Base-by-base conservation (phyloP, 2,888 invertebrate species). In the Malthinus flaveolus region DNA sequence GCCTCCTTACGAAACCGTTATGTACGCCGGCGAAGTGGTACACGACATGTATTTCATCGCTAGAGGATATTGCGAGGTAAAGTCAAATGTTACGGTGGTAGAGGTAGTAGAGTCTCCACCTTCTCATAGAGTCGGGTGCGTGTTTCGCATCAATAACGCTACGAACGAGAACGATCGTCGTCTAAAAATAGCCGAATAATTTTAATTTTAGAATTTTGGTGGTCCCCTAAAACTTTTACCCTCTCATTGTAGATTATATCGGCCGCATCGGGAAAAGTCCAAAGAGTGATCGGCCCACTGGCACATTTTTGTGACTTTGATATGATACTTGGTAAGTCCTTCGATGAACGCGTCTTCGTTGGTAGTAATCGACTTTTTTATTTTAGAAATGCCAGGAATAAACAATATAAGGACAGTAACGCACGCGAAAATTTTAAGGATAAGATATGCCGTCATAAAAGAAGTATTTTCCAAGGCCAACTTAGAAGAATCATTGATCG, bases 11-110 rank as follows among this genome's bases (percentile, higher is more conserved):
- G 70, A 70, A 55, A 66, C 62, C 34, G 63, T 70, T 7, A 60
- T 57, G 6, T 67, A 70, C 45, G 64, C 68, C 10, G 67, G 70
- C 7, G 66, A 67, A 58, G 64, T 59, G 10, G 54, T 60, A 32
- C 52, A 58, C 15, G 62, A 64, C 7, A 65, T 70, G 66, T 69
- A 65, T 50, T 57, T 70, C 36, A 65, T 70, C 33, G 66, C 67
- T 45, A 56, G 62, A 42, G 70, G 70, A 13, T 69, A 61, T 51
- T 69, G 68, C 37, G 67, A 68, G 60, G 70, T 69, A 59, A 64
- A 10, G 11, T 12, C 7, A 7, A n/a, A 1, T 23, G 3, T 1
- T 34, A 5, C 8, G 7, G 23, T 13, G 9, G 11, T 9, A 7
- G n/a, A n/a, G n/a, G n/a, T n/a, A n/a, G n/a, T n/a, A n/a, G n/a